Evolutionary conservation across 2,797 vertebrate species (phyloP), one percentile per base, ranked within the genome.

Genomic region (Chrosomus eos): DNA sequence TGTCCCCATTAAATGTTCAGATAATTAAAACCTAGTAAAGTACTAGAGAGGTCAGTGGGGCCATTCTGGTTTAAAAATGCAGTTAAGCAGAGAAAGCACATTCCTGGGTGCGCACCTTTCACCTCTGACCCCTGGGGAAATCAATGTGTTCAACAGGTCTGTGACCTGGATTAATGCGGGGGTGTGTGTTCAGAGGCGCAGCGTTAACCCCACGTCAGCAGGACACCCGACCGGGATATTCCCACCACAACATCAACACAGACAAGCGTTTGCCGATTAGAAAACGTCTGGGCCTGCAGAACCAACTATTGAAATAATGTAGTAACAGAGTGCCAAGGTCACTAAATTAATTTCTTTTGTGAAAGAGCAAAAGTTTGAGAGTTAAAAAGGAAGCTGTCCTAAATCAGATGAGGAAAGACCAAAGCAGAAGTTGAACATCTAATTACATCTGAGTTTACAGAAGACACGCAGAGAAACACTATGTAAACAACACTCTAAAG

Each of bases 371-470:
- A n/a, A n/a, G n/a, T n/a, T n/a, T n/a, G n/a, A n/a, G 23, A 40
- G 53, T 26, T 53, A 1, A 40, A 38, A 23, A 45, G 31, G 16
- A 48, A 8, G 4, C 62, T 62, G 77, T 81, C 77, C 33, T 68
- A 53, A 48, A 86, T 78, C 82, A 83, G 81, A 87, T 55, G 71
- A 70, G 67, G 38, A 14, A 55, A 38, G 75, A 85, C 66, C 43
- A 80, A 72, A 73, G 26, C 81, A 84, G 70, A 68, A 70, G 72
- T 64, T 71, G 51, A 33, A 77, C 82, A 83, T 86, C 80, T 70
- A 85, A 88, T 87, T 86, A 86, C 28, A 18, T 55, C 21, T 3
- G 26, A 84, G 84, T 88, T 87, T 88, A 87, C 76, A 45, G 85
- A 80, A 86, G 26, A 85, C 73, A 58, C 71, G 71, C 67, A 51